Base-by-base conservation (phyloP, 1,140 invertebrate genomes). In the Heliothis subflexa region DNA sequence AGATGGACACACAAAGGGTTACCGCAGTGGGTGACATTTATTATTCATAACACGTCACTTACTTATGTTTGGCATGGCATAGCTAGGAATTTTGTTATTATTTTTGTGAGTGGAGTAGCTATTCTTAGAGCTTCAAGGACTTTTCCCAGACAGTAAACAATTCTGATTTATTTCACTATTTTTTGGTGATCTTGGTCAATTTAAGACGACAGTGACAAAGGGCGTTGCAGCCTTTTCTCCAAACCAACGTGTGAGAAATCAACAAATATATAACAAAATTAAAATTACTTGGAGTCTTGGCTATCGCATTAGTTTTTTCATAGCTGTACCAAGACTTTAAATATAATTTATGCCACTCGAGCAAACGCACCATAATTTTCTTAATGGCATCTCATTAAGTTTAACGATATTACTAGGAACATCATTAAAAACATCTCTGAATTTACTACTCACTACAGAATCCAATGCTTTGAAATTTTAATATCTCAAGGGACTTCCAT, bases 41-140 rank as follows among this genome's bases (percentile, higher is more conserved):
- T 66, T 66, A 66, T 66, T 66, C 62, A 66, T 9, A 16, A 47
- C 62, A 66, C 16, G 7, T 66, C 40, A 66, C 40, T 66, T 66
- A 66, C 62, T 47, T 66, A 49, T 47, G 62, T 66, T 66, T 66
- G 62, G n/a, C 40, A 66, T 66, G 11, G 47, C 47, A 47, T 66
- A 21, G 11, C 62, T 66, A 21, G 62, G 40, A 66, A 66, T 66
- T 47, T 47, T 66, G 40, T 47, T 47, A 21, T 47, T 47, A 40
- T 66, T 66, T 47, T 66, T 12, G 16, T 47, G 16, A n/a, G 33
- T 45, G 33, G 16, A 64, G 11, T 64, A 0, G 59, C 9, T 25
- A 12, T 40, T 40, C 54, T 40, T 12, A 11, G 62, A 66, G 10
- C 5, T 66, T 40, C 14, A 62, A 47, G 7, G n/a, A 45, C 10